A percentile compares a stretch with the other conserved stretches of the same genome.
Conservation (phyloP, 2,113 vertebrate genomes). For the Tupaia tana region DNA sequence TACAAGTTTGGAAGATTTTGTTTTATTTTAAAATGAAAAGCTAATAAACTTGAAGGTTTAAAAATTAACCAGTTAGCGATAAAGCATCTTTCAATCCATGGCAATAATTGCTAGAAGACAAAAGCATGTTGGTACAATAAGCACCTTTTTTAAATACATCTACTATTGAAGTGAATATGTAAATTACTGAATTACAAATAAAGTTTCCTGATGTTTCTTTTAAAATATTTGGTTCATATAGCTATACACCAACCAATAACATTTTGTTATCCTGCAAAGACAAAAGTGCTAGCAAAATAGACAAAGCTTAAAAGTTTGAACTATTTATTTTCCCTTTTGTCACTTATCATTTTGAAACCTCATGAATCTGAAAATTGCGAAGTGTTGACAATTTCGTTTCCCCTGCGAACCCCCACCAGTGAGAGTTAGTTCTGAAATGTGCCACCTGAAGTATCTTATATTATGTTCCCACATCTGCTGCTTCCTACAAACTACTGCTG, state of each 20-base stretch:
- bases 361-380: background rate
- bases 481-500: background rate
- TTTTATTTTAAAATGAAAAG: slow-evolving; percentile 49
- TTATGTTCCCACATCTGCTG: slow-evolving; percentile 62
- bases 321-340: background rate
- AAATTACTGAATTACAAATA: background rate
- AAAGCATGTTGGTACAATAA: background rate
- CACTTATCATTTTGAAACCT: slow-evolving; percentile 8
- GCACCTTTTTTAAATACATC: background rate
- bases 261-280: background rate
- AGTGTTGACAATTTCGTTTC: background rate
- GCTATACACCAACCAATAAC: background rate
- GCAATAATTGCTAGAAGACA: background rate
- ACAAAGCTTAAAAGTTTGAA: background rate
- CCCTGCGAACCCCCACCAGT: background rate
- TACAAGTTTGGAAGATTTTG: background rate
- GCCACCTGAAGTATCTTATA: slow-evolving; percentile 1
- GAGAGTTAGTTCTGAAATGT: background rate
- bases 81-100: background rate
- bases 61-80: background rate
- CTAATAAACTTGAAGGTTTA: background rate
- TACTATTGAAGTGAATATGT: background rate
- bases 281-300: background rate
- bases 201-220: background rate
- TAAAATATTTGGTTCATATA: background rate